These are phyloP conservation scores for Lucilia sericata DNA, from an alignment of 1,140 invertebrate species.

Conservation along the genomic window DNA sequence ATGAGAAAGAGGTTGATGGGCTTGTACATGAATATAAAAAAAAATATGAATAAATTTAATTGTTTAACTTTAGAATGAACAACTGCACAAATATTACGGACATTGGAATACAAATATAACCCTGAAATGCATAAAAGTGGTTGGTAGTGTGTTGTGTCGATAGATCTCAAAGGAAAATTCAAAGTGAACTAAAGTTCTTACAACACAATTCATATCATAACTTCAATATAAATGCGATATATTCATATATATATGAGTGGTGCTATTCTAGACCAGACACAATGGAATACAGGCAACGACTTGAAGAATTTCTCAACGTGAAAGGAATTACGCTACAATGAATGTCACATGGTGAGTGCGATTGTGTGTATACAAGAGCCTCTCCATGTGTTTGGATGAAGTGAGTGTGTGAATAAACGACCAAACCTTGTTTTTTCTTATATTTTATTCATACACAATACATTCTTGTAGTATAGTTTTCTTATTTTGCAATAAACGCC, in stretches of 20 bases:
- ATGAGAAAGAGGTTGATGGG: background rate
- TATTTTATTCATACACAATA: background rate
- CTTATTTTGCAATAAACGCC: slow-evolving; percentile 19
- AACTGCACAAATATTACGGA: background rate
- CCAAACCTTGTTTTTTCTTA: background rate
- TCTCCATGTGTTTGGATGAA: background rate
- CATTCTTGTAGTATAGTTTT: background rate
- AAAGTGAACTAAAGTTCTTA: background rate
- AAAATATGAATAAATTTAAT: background rate
- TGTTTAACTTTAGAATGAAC: background rate
- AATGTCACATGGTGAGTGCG: background rate
- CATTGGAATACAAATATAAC: background rate
- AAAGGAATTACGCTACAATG: slow-evolving; percentile 29
- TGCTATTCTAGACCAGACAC: background rate
- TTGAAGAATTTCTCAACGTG: slow-evolving; percentile 29
- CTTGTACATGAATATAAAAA: background rate
- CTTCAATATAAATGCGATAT: background rate
- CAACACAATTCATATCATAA: slow-evolving; percentile 15
- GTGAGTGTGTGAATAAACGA: slow-evolving; percentile 21
- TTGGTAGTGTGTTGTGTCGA: background rate
- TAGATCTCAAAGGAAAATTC: background rate
- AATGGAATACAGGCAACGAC: background rate
- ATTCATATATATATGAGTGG: background rate
- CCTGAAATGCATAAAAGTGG: background rate
- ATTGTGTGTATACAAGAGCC: background rate